A percentile compares a stretch with the other conserved stretches of the same genome.
Evolutionary conservation across 2,113 vertebrate genomes (phyloP).

Genomic region (Periophthalmus modestus): DNA sequence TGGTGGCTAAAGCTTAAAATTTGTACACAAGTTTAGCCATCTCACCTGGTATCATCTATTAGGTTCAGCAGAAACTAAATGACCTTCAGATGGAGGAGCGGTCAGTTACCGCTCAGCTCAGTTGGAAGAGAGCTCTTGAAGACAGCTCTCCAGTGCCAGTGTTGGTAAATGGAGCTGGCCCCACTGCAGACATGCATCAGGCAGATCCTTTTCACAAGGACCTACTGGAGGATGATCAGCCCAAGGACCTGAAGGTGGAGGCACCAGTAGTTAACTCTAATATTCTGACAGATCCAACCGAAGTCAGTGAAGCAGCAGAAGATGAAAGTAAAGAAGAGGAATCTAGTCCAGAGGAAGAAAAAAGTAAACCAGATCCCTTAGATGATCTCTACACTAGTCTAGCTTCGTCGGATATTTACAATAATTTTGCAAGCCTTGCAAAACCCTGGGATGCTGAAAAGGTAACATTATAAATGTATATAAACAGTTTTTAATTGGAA

Average conservation of each 20-base stretch:
- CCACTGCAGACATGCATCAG: constrained; percentile 43
- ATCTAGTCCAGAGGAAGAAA: constrained; percentile 52
- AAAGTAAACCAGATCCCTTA: constrained; percentile 52
- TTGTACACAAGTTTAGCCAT: background rate
- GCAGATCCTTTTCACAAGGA: constrained; percentile 53
- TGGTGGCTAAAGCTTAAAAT: background rate
- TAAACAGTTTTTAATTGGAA: background rate
- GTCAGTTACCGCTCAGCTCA: constrained; percentile 80
- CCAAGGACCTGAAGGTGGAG: constrained; percentile 60
- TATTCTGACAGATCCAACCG: constrained; percentile 35
- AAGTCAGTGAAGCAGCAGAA: constrained; percentile 30
- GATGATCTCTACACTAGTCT: constrained; percentile 68
- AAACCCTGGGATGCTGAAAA: constrained; percentile 58
- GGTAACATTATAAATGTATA: constrained; percentile 24
- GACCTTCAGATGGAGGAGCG: constrained; percentile 86
- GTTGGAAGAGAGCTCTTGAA: constrained; percentile 84
- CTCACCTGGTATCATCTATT: background rate
- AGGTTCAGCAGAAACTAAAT: constrained; percentile 88
- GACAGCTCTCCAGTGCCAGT: constrained; percentile 82
- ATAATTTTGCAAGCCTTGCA: constrained; percentile 25
- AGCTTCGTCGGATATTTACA: constrained; percentile 60
- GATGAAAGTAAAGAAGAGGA: constrained; percentile 52
- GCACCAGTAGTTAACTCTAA: constrained; percentile 25
- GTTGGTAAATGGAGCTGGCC: constrained; percentile 81
- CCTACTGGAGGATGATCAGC: constrained; percentile 53